Percentiles rank a stretch among this genome's conserved stretches.
phyloP scores from a whole-genome alignment of 2,888 invertebrate genomes.

The Drosophila anceps region DNA sequence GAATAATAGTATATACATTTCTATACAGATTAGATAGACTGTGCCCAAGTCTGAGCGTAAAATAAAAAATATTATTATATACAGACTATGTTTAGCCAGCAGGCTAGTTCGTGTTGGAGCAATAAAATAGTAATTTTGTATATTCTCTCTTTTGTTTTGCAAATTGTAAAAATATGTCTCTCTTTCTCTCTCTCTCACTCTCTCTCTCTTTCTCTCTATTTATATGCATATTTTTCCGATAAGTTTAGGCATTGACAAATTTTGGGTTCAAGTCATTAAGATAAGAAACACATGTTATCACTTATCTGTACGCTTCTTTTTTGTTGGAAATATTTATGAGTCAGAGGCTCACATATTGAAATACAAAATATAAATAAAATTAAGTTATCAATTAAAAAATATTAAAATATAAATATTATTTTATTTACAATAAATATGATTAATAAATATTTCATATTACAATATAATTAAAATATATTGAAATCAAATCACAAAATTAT shows the following conservation, averaged over 20 bases:
- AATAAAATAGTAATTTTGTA: background rate
- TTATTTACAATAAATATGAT: too few species aligned
- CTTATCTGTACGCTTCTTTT: background rate
- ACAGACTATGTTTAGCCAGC: background rate
- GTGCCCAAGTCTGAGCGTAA: background rate
- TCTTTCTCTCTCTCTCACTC: too few species aligned
- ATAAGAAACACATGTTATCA: conserved; percentile 14
- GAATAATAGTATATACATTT: background rate
- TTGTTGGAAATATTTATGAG: background rate
- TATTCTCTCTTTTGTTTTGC: background rate
- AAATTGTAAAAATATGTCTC: too few species aligned
- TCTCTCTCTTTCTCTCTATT: too few species aligned
- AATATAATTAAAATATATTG: too few species aligned
- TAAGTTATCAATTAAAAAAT: too few species aligned
- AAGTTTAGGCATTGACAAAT: conserved; percentile 28
- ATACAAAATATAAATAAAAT: too few species aligned
- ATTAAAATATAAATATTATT: too few species aligned
- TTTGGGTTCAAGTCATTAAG: conserved; percentile 4
- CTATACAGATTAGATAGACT: conserved; percentile 29
- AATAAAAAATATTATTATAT: background rate
- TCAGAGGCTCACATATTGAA: too few species aligned
- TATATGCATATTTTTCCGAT: too few species aligned
- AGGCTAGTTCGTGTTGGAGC: background rate
- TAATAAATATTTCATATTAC: too few species aligned
- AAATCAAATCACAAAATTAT: too few species aligned